Conservation (phyloP, 2,888 invertebrate species). For the Folsomia manolachei region DNA sequence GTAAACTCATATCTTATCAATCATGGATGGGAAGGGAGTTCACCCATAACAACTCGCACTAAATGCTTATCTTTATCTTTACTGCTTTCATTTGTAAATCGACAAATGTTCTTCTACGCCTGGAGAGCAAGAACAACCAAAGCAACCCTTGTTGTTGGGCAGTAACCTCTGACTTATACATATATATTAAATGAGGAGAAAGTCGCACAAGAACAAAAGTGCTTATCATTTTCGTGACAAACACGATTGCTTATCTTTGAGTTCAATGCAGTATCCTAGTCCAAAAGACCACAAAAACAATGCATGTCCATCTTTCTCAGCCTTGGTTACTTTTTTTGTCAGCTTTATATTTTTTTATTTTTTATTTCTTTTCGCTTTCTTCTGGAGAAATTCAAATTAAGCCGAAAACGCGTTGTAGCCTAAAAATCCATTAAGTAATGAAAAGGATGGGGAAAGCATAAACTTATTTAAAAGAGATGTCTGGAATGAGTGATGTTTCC, state of each 20-base stretch:
- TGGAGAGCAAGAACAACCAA: too few species aligned
- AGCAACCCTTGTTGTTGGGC: not conserved
- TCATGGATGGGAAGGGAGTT: not conserved
- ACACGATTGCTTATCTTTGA: not conserved
- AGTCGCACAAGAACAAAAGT: not conserved
- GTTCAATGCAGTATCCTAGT: not conserved
- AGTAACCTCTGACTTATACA: too few species aligned
- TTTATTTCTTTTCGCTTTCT: too few species aligned
- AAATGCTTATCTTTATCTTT: conserved; percentile 9
- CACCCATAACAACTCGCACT: not conserved
- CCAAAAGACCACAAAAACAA: too few species aligned
- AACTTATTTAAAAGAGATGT: not conserved
- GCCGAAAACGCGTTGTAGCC: not conserved
- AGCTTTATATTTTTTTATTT: too few species aligned
- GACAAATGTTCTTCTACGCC: conserved; percentile 3
- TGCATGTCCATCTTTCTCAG: too few species aligned
- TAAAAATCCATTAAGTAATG: not conserved
- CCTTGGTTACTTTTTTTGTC: too few species aligned
- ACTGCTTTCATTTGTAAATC: conserved; percentile 1
- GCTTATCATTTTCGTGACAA: not conserved
- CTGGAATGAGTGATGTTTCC: not conserved
- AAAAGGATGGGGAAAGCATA: conserved; percentile 1
- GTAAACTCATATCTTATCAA: conserved; percentile 10
- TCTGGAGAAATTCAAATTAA: not conserved
- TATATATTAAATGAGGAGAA: too few species aligned